A percentile compares a stretch with the other conserved stretches of the same genome.
Evolutionary conservation across 2,888 invertebrate species (phyloP).

Genomic region (Clepsis dumicolana): DNA sequence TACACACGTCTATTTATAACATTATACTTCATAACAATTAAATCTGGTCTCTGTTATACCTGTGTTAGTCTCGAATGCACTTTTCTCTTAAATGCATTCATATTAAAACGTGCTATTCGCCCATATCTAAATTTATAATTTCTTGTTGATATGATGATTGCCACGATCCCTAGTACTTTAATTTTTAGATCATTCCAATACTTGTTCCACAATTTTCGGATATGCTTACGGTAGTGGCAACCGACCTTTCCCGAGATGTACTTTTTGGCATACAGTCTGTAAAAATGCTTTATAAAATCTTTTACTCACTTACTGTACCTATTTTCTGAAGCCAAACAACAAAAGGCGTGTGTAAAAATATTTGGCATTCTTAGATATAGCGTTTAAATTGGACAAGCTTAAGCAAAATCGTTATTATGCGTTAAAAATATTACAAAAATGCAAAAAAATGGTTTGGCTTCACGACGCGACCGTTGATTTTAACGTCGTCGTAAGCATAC

Average conservation of each 20-base stretch:
- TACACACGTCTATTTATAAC: conserved; percentile 62
- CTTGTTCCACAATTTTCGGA: conserved; percentile 13
- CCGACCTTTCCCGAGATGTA: conserved; percentile 26
- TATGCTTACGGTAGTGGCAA: conserved; percentile 21
- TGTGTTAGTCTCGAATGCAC: conserved; percentile 65
- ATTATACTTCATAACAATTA: conserved; percentile 44
- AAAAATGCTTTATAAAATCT: conserved; percentile 41
- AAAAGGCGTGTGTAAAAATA: conserved; percentile 18
- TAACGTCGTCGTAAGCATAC: background rate
- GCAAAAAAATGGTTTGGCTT: conserved; percentile 26
- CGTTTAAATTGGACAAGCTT: conserved; percentile 12
- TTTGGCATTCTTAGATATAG: conserved; percentile 11
- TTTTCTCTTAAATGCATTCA: conserved; percentile 56
- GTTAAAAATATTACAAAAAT: conserved; percentile 29
- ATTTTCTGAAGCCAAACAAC: conserved; percentile 27
- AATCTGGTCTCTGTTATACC: conserved; percentile 75
- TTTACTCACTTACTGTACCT: conserved; percentile 5
- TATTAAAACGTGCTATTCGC: conserved; percentile 57
- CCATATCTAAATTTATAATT: conserved; percentile 45
- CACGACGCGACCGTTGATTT: background rate
- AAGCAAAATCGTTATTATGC: conserved; percentile 27
- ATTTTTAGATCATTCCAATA: conserved; percentile 35
- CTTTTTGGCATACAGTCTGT: conserved; percentile 24
- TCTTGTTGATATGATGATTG: conserved; percentile 65
- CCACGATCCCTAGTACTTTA: conserved; percentile 54